Evolutionary conservation across 2,113 vertebrate species (phyloP).

Genomic region (Phalacrocorax carbo): DNA sequence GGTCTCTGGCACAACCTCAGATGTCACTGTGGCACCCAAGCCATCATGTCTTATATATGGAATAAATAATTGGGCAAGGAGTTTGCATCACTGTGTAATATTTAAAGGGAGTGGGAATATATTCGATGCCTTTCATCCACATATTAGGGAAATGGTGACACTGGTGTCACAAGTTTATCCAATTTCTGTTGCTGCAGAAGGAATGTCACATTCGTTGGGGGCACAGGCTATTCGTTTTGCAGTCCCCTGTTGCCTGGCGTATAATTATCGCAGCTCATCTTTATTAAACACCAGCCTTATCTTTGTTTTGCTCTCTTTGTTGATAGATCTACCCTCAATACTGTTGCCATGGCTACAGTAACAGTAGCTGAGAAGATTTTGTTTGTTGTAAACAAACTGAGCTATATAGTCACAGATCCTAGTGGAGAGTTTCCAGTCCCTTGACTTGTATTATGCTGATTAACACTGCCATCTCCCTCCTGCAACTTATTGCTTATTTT

Average conservation of each 20-base stretch:
- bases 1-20: not conserved
- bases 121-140: not conserved
- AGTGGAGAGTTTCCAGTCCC: constrained; percentile 29
- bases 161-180: not conserved
- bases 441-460: constrained; percentile 32
- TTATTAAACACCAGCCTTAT: constrained; percentile 73
- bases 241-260: constrained; percentile 38
- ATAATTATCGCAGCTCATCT: constrained; percentile 73
- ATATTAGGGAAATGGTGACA: not conserved
- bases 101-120: not conserved
- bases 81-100: not conserved
- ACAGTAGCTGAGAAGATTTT: constrained; percentile 73
- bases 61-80: not conserved
- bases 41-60: not conserved
- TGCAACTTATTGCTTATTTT: constrained; percentile 29
- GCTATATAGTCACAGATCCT: constrained; percentile 36
- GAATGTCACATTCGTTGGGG: not conserved
- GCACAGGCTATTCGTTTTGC: not conserved
- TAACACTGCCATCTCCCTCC: constrained; percentile 42
- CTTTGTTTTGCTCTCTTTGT: constrained; percentile 73
- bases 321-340: constrained; percentile 75
- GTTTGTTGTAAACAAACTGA: constrained; percentile 78
- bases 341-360: constrained; percentile 73
- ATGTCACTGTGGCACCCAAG: not conserved
- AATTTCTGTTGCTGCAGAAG: not conserved